These are phyloP conservation scores for Actenoides hombroni DNA, from an alignment of 2,113 vertebrate genomes.

Conservation along the genomic window DNA sequence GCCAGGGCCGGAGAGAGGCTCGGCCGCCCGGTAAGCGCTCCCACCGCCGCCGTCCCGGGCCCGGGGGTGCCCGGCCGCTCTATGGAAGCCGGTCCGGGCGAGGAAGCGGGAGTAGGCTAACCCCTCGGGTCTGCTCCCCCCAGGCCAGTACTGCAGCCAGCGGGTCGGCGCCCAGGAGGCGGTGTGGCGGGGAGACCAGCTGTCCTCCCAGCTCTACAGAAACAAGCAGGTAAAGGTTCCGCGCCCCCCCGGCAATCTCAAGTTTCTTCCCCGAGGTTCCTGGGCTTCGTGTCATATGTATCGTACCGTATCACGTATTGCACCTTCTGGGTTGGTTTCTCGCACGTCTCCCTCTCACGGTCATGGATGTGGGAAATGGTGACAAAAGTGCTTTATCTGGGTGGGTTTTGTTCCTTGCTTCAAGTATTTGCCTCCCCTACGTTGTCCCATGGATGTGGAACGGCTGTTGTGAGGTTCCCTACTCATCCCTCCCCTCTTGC, in stretches of 20 bases:
- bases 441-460: neutral
- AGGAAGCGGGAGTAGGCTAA: neutral
- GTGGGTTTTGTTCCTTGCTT: neutral
- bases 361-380: fast-evolving
- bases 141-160: conserved; percentile 38
- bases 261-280: neutral
- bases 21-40: conserved; percentile 68
- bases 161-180: conserved; percentile 38
- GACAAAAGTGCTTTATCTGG: neutral
- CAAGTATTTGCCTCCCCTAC: neutral
- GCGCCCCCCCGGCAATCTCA: fast-evolving
- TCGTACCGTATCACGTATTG: too few relatives aligned
- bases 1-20: conserved; percentile 65
- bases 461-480: neutral
- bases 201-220: conserved; percentile 87
- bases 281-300: neutral
- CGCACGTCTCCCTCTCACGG: neutral
- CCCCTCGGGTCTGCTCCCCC: neutral
- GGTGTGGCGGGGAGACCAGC: conserved; percentile 75
- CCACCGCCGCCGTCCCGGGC: neutral
- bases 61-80: neutral
- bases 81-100: neutral
- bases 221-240: conserved; percentile 86
- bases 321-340: neutral
- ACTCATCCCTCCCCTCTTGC: neutral